These are phyloP conservation scores for Prolemur simus DNA, from an alignment of 2,113 vertebrate genomes.

Conservation along the genomic window DNA sequence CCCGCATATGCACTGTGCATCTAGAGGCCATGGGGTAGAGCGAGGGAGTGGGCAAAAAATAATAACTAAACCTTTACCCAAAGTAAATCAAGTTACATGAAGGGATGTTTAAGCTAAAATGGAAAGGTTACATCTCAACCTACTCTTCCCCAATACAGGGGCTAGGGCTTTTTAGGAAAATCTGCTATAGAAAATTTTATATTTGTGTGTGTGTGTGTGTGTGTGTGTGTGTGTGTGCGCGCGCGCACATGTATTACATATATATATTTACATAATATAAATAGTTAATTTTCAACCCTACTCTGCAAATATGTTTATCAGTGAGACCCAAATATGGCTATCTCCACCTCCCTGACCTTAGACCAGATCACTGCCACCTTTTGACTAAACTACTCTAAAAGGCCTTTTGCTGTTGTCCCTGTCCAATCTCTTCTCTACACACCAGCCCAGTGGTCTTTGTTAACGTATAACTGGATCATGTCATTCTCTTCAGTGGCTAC, in stretches of 20 bases:
- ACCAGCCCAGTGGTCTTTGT: not conserved
- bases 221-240: no score
- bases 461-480: not conserved
- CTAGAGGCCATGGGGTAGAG: not conserved
- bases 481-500: not conserved
- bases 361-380: not conserved
- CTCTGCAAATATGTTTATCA: not conserved
- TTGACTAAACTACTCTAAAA: not conserved
- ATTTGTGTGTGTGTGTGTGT: no score
- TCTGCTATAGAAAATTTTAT: not conserved
- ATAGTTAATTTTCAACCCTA: not conserved
- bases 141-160: not conserved
- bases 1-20: no score
- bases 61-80: not conserved
- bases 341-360: not conserved
- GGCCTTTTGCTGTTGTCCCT: not conserved
- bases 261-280: not conserved
- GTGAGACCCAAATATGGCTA: not conserved
- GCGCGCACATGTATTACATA: no score
- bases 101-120: not conserved
- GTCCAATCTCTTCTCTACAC: not conserved
- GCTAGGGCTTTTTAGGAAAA: not conserved
- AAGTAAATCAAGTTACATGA: not conserved
- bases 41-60: not conserved
- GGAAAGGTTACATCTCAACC: not conserved